Conservation (phyloP, 1,140 invertebrate genomes). For the Lasaia peninsularis region DNA sequence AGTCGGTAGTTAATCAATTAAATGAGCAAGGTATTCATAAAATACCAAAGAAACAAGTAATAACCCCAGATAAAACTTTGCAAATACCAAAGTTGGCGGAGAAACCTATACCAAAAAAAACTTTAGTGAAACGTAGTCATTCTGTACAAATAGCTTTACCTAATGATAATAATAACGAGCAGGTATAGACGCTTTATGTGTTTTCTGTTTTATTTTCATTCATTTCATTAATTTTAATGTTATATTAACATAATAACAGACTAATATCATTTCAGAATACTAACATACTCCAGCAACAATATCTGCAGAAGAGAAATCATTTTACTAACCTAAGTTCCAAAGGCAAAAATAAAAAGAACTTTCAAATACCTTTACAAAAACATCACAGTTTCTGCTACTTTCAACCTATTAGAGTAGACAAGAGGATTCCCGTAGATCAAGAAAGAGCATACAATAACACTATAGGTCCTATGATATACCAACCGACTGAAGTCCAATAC, state of each 20-base stretch:
- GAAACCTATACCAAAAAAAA: slow-evolving; percentile 68
- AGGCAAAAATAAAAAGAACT: slow-evolving; percentile 78
- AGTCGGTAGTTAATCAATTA: slow-evolving; percentile 58
- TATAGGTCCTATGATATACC: slow-evolving; percentile 65
- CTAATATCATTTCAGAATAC: slow-evolving; percentile 72
- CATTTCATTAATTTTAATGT: slow-evolving; percentile 31
- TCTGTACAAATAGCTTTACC: slow-evolving; percentile 58
- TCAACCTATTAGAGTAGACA: slow-evolving; percentile 78
- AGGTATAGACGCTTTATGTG: slow-evolving; percentile 65
- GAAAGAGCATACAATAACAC: slow-evolving; percentile 72
- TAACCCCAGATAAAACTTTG: slow-evolving; percentile 57
- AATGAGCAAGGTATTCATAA: slow-evolving; percentile 59
- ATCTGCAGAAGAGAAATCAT: slow-evolving; percentile 72
- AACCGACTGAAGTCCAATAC: slow-evolving; percentile 58
- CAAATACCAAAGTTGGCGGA: slow-evolving; percentile 70
- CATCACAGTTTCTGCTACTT: slow-evolving; percentile 83
- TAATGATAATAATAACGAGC: slow-evolving; percentile 47
- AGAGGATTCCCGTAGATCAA: slow-evolving; percentile 62
- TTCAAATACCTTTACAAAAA: slow-evolving; percentile 81
- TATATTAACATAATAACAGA: slow-evolving; percentile 45
- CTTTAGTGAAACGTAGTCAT: slow-evolving; percentile 56
- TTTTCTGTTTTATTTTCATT: slow-evolving; percentile 42
- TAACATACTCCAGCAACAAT: slow-evolving; percentile 76
- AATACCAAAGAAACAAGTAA: slow-evolving; percentile 53
- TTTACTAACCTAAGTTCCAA: slow-evolving; percentile 67